These are phyloP conservation scores for Drosophila recens DNA, from an alignment of 2,888 invertebrate genomes.

Conservation along the genomic window DNA sequence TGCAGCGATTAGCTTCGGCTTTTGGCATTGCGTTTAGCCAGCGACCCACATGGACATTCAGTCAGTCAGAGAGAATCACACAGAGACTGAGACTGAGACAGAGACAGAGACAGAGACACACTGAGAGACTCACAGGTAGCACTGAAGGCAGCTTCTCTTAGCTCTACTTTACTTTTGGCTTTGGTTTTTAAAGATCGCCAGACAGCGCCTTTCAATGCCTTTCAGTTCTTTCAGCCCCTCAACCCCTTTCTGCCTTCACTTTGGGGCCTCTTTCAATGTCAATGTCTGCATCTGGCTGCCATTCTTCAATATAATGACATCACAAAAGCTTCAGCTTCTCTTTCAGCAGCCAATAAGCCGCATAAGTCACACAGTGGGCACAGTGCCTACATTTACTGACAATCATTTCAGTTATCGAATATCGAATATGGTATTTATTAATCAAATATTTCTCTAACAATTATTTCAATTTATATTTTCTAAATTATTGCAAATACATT, in stretches of 20 bases:
- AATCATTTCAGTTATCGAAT: too few relatives aligned
- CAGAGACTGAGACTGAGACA: background rate
- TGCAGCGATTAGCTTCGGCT: slow-evolving; percentile 81
- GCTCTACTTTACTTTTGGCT: slow-evolving; percentile 9
- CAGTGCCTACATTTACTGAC: background rate
- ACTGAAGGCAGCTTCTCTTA: slow-evolving; percentile 13
- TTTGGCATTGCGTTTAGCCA: slow-evolving; percentile 71
- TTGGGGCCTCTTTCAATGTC: slow-evolving; percentile 72
- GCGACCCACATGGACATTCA: slow-evolving; percentile 74
- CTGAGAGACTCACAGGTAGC: slow-evolving; percentile 23
- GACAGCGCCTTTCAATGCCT: slow-evolving; percentile 9
- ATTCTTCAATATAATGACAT: slow-evolving; percentile 85
- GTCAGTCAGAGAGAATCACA: slow-evolving; percentile 61
- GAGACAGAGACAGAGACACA: background rate
- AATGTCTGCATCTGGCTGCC: slow-evolving; percentile 73
- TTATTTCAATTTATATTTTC: too few relatives aligned
- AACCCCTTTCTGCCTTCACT: slow-evolving; percentile 30
- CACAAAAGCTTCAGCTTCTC: slow-evolving; percentile 79
- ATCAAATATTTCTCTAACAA: too few relatives aligned
- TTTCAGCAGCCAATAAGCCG: slow-evolving; percentile 66
- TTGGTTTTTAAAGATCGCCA: background rate
- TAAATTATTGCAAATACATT: too few relatives aligned
- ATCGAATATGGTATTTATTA: too few relatives aligned
- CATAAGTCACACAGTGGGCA: slow-evolving; percentile 16
- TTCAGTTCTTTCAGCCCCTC: slow-evolving; percentile 14